Conservation (phyloP, 1,140 invertebrate genomes). For the Ctenoplectra terminalis region DNA sequence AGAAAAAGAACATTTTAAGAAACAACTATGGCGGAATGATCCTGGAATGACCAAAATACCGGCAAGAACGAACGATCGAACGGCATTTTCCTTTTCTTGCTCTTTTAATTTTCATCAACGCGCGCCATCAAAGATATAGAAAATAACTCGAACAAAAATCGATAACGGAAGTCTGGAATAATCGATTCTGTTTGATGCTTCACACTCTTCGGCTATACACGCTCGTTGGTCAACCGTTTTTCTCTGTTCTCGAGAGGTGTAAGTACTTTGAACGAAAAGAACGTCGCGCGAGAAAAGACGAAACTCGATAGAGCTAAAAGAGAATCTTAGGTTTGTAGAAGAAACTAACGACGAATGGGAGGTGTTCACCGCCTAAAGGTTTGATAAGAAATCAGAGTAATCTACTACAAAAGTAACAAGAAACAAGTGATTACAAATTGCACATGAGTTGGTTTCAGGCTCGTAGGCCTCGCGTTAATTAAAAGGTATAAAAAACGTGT, state of each 20-base stretch:
- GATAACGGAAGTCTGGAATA: neutral
- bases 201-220: neutral
- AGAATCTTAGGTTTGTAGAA: neutral
- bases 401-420: constrained; percentile 39
- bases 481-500: constrained; percentile 8
- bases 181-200: neutral
- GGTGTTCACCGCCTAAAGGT: neutral
- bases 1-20: constrained; percentile 23
- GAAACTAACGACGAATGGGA: constrained; percentile 48
- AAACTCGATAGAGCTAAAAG: neutral
- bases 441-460: constrained; percentile 33
- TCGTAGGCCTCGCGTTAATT: constrained; percentile 1
- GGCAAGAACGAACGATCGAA: constrained; percentile 18
- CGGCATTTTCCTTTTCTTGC: neutral
- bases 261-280: constrained; percentile 37
- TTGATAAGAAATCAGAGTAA: constrained; percentile 14
- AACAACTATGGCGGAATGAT: constrained; percentile 50
- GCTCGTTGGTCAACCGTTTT: neutral
- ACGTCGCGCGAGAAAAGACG: neutral
- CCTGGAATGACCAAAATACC: constrained; percentile 47
- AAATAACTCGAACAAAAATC: neutral
- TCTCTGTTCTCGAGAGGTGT: neutral
- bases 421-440: constrained; percentile 39
- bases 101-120: neutral
- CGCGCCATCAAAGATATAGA: neutral